phyloP scores from a whole-genome alignment of 2,113 vertebrate genomes.

The Rostratula benghalensis region DNA sequence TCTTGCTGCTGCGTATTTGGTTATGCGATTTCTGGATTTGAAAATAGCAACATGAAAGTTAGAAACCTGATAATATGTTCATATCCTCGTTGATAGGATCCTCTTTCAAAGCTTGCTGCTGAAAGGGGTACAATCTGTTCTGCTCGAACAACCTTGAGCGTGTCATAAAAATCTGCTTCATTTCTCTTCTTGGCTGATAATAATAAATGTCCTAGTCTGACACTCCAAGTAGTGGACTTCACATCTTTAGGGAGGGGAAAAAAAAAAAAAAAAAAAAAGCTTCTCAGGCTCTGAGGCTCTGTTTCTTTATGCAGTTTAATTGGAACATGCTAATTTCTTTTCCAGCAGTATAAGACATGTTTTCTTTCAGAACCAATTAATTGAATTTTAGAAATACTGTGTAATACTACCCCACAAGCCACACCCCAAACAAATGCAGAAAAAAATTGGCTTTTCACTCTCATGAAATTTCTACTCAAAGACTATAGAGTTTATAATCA shows the following conservation, averaged over 20 bases:
- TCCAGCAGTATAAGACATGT: too few relatives aligned
- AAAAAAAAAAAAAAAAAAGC: not conserved
- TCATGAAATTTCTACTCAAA: not conserved
- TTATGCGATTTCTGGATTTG: not conserved
- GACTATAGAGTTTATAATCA: not conserved
- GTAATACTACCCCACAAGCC: not conserved
- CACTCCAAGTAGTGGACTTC: constrained; percentile 91
- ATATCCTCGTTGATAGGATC: constrained; percentile 97
- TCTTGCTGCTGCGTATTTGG: not conserved
- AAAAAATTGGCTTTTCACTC: not conserved
- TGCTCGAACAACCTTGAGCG: constrained; percentile 88
- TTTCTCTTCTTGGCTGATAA: constrained; percentile 91
- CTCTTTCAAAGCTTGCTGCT: constrained; percentile 97
- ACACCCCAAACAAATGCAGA: not conserved
- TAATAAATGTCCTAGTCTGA: constrained; percentile 89
- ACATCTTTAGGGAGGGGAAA: constrained; percentile 73
- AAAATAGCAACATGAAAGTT: not conserved
- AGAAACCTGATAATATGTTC: constrained; percentile 93
- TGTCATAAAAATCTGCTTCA: constrained; percentile 81
- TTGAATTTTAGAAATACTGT: not conserved
- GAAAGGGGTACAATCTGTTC: constrained; percentile 98
- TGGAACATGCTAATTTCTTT: too few relatives aligned
- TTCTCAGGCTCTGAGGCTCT: not conserved
- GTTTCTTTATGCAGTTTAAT: not conserved
- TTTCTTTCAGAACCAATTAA: not conserved